phyloP scores from a whole-genome alignment of 2,797 vertebrate genomes.

The Phylloscopus collybita region DNA sequence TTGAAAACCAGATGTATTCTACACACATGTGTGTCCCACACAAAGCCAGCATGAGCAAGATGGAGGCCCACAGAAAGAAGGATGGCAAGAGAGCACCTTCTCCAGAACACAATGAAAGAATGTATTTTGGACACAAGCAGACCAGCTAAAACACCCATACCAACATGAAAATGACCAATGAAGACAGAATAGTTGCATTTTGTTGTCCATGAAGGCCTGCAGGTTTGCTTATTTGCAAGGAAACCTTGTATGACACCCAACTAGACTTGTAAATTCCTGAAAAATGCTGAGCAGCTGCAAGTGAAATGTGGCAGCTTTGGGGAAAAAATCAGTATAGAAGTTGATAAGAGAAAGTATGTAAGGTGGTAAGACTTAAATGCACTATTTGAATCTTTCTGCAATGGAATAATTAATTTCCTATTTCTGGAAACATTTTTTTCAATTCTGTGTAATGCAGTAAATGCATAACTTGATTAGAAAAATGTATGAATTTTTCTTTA shows the following conservation, averaged over 20 bases:
- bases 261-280: not conserved
- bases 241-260: not conserved
- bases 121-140: rapidly evolving
- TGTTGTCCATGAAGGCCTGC: not conserved
- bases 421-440: not conserved
- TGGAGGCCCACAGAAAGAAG: not conserved
- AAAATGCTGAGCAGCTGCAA: not conserved
- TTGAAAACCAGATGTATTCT: not conserved
- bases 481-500: not conserved
- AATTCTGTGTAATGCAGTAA: not conserved
- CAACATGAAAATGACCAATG: not conserved
- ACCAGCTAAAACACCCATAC: not conserved
- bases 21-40: not conserved
- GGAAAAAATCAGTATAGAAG: not conserved
- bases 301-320: not conserved
- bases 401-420: not conserved
- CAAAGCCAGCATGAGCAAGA: rapidly evolving
- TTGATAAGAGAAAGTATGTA: not conserved
- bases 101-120: not conserved
- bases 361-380: not conserved
- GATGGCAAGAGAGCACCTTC: not conserved
- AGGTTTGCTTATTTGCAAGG: not conserved
- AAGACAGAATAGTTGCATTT: not conserved
- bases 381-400: not conserved
- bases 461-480: not conserved